Percentiles rank a stretch among this genome's conserved stretches.
Conservation (phyloP, 2,888 invertebrate genomes). For the Mythimna ferrago region DNA sequence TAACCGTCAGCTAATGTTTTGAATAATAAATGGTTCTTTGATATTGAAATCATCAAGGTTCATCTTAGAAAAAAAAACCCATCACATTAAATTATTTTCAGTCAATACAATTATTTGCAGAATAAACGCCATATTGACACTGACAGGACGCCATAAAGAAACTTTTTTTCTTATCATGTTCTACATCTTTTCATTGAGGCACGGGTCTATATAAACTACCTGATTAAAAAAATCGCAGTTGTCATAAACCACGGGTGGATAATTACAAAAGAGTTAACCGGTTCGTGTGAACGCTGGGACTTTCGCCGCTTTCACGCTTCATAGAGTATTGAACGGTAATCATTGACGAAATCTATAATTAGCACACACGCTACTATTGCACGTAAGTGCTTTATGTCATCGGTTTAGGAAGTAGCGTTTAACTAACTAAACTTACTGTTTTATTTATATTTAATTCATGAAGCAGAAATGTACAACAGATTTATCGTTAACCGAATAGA, state of each 20-base stretch:
- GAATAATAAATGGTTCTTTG: conserved; percentile 66
- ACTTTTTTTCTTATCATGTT: conserved; percentile 18
- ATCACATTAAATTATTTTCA: background rate
- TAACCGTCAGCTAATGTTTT: conserved; percentile 69
- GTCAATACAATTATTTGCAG: background rate
- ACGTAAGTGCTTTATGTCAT: conserved; percentile 49
- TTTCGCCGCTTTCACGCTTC: conserved; percentile 87
- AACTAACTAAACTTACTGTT: background rate
- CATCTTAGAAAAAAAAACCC: conserved; percentile 2
- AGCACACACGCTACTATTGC: conserved; percentile 62
- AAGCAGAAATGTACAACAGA: background rate
- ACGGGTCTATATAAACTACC: background rate
- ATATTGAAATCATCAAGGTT: conserved; percentile 8
- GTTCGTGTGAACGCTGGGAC: conserved; percentile 77
- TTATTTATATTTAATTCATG: conserved; percentile 13
- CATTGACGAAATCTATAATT: conserved; percentile 81
- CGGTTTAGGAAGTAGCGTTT: conserved; percentile 26
- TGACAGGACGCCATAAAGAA: background rate
- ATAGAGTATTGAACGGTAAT: conserved; percentile 72
- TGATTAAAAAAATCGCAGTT: conserved; percentile 23
- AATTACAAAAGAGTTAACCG: conserved; percentile 80
- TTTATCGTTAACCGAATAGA: background rate
- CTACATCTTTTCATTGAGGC: background rate
- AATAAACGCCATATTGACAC: background rate
- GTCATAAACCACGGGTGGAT: conserved; percentile 70